Evolutionary conservation across 2,113 vertebrate species (phyloP).

Genomic region (Gadus chalcogrammus): DNA sequence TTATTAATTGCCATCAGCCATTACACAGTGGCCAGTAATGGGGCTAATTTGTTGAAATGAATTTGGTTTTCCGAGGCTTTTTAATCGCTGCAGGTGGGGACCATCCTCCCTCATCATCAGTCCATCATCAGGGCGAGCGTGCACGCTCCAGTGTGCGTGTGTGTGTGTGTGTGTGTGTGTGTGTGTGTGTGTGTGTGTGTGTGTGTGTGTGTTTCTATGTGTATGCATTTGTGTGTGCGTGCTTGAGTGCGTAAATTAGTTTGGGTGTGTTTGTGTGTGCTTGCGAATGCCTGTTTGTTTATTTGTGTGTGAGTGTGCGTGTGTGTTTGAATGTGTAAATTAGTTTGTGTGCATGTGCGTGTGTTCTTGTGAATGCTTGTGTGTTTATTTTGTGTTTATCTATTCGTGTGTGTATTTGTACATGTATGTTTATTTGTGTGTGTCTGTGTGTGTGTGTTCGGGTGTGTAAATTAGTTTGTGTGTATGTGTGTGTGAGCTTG

Average conservation of each 20-base stretch:
- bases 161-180: neutral
- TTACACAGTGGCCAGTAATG: conserved; percentile 74
- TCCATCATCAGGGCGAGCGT: conserved; percentile 6
- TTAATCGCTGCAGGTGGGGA: conserved; percentile 74
- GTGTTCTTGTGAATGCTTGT: no score
- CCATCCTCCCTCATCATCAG: conserved; percentile 1
- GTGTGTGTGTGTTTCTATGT: neutral
- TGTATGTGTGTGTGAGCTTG: no score
- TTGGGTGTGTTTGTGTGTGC: no score
- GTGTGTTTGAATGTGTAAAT: no score
- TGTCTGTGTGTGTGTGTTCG: neutral
- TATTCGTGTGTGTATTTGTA: conserved; percentile 1
- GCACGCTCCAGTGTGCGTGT: neutral
- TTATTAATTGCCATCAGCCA: conserved; percentile 79
- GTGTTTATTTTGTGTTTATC: neutral
- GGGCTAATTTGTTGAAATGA: conserved; percentile 74
- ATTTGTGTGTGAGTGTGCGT: neutral
- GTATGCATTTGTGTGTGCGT: no score
- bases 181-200: no score
- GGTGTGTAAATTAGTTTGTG: no score
- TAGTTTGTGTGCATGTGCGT: no score
- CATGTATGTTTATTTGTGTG: no score
- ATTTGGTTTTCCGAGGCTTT: conserved; percentile 69
- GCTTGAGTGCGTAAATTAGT: no score
- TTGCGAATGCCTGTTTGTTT: neutral